Percentiles rank a stretch among this genome's conserved stretches.
phyloP scores from a whole-genome alignment of 2,113 vertebrate species.

The Pheucticus melanocephalus region DNA sequence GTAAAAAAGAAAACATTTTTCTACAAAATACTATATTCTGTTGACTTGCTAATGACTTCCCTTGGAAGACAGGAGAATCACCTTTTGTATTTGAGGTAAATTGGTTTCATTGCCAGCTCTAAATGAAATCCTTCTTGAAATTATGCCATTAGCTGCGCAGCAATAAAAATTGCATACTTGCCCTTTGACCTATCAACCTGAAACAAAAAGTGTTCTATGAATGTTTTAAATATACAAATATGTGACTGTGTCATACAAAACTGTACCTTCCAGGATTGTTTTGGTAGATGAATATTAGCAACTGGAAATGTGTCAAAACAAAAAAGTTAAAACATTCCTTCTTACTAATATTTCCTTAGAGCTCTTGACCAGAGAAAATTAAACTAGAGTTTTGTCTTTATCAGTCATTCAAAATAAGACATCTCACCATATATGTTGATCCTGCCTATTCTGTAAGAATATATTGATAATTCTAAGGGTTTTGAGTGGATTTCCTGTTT shows the following conservation, averaged over 20 bases:
- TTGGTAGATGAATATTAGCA: neutral
- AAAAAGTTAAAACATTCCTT: neutral
- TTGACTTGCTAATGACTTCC: neutral
- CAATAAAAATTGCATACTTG: neutral
- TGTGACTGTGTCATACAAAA: neutral
- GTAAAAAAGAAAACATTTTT: neutral
- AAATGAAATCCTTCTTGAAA: neutral
- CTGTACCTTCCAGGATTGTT: neutral
- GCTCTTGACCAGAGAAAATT: neutral
- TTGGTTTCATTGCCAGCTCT: neutral
- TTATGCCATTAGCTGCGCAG: neutral
- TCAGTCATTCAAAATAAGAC: neutral
- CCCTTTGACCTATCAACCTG: neutral
- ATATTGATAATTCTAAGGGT: neutral
- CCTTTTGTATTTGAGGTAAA: neutral
- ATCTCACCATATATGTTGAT: neutral
- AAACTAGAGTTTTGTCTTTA: neutral
- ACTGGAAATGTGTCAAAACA: neutral
- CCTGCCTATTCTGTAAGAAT: neutral
- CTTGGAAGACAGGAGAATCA: neutral
- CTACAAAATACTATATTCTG: neutral
- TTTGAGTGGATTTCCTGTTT: neutral
- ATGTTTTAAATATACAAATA: neutral
- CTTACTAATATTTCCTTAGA: neutral
- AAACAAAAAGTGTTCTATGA: neutral